phyloP scores from a whole-genome alignment of 2,113 vertebrate genomes.

The Sciurus niger region DNA sequence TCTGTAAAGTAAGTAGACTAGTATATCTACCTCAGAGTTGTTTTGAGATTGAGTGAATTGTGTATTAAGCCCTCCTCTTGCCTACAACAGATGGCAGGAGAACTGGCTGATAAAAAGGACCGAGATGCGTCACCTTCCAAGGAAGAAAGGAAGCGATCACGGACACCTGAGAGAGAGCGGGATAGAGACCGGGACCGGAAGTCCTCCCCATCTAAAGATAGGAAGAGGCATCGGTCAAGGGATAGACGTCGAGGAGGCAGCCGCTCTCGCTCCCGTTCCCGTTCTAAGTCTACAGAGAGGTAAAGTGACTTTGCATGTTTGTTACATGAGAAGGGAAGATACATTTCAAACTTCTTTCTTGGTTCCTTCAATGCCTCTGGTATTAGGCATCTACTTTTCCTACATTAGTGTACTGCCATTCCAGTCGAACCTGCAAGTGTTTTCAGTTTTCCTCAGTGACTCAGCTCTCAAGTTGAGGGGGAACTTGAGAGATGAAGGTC shows the following conservation, averaged over 20 bases:
- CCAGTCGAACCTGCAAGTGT: neutral
- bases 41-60: conserved; percentile 46
- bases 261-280: conserved; percentile 88
- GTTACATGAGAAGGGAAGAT: neutral
- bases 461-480: conserved; percentile 21
- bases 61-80: neutral
- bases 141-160: conserved; percentile 95
- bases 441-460: neutral
- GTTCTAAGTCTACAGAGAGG: conserved; percentile 96
- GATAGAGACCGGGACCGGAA: conserved; percentile 92
- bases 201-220: conserved; percentile 92
- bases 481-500: neutral
- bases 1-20: neutral
- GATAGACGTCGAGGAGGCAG: conserved; percentile 92
- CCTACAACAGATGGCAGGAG: conserved; percentile 94
- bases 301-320: conserved; percentile 71
- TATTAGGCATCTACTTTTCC: neutral
- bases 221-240: conserved; percentile 94
- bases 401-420: neutral
- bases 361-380: neutral
- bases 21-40: neutral
- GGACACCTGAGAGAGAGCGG: conserved; percentile 92
- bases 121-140: conserved; percentile 91
- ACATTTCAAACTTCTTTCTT: neutral
- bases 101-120: conserved; percentile 94